phyloP scores from a whole-genome alignment of 2,888 invertebrate species.

The Mythimna lalbum region DNA sequence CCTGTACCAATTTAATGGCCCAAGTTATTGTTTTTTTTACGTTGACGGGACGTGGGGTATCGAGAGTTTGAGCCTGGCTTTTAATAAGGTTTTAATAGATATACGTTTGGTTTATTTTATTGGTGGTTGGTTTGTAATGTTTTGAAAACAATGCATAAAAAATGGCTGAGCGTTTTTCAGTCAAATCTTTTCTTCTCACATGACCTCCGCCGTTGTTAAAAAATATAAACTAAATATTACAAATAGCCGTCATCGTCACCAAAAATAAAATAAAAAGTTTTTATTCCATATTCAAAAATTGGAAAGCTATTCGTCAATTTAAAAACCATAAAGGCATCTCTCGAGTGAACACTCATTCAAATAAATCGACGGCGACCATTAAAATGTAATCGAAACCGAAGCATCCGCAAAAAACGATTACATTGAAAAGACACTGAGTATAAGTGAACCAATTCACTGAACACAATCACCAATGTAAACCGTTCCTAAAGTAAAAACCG shows the following conservation, averaged over 20 bases:
- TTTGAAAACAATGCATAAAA: neutral
- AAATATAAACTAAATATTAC: slow-evolving; percentile 15
- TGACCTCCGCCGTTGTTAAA: neutral
- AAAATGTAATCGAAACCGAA: slow-evolving; percentile 70
- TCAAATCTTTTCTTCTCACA: neutral
- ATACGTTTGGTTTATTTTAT: slow-evolving; percentile 41
- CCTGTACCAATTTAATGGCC: slow-evolving; percentile 88
- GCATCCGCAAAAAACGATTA: slow-evolving; percentile 68
- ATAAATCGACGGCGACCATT: slow-evolving; percentile 64
- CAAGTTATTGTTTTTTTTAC: slow-evolving; percentile 86
- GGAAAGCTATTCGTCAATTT: slow-evolving; percentile 52
- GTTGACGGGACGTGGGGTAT: slow-evolving; percentile 56
- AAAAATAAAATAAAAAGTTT: slow-evolving; percentile 10
- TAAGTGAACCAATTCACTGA: slow-evolving; percentile 72
- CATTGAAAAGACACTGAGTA: slow-evolving; percentile 72
- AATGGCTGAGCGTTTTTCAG: neutral
- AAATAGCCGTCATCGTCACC: slow-evolving; percentile 36
- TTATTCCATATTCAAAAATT: slow-evolving; percentile 39
- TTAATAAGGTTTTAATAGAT: slow-evolving; percentile 59
- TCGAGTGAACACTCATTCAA: slow-evolving; percentile 61
- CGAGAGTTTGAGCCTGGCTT: slow-evolving; percentile 54
- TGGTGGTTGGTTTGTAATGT: slow-evolving; percentile 2
- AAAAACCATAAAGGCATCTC: slow-evolving; percentile 57
- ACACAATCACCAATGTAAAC: slow-evolving; percentile 75
- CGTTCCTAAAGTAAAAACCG: slow-evolving; percentile 72